Evolutionary conservation across 2,888 invertebrate species (phyloP).

Genomic region (Synergus umbraculus): DNA sequence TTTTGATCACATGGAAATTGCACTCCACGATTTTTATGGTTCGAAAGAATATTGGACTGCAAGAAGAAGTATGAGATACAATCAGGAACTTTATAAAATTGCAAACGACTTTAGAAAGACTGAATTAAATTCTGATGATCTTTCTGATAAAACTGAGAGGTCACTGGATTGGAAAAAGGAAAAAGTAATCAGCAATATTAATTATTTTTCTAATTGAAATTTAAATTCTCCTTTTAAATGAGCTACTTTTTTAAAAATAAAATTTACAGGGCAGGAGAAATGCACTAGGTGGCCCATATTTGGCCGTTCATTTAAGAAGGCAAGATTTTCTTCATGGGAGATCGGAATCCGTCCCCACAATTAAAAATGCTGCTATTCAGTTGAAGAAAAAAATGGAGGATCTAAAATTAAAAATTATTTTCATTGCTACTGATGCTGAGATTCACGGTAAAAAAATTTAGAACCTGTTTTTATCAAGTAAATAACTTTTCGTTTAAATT

Average conservation of each 20-base stretch:
- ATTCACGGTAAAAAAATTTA: slow-evolving; percentile 65
- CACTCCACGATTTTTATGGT: slow-evolving; percentile 93
- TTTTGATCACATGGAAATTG: slow-evolving; percentile 90
- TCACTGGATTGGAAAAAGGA: slow-evolving; percentile 82
- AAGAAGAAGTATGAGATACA: slow-evolving; percentile 89
- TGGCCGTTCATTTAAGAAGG: slow-evolving; percentile 92
- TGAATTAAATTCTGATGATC: slow-evolving; percentile 83
- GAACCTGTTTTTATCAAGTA: neutral
- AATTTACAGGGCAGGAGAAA: slow-evolving; percentile 75
- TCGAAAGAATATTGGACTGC: slow-evolving; percentile 90
- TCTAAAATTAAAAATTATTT: slow-evolving; percentile 82
- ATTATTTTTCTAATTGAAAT: neutral
- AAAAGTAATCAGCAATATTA: slow-evolving; percentile 73
- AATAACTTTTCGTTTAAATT: neutral
- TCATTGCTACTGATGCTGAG: slow-evolving; percentile 91
- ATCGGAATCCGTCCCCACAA: slow-evolving; percentile 86
- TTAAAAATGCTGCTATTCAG: slow-evolving; percentile 88
- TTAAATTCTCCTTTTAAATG: slow-evolving; percentile 54
- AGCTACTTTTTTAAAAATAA: slow-evolving; percentile 51
- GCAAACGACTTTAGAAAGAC: slow-evolving; percentile 84
- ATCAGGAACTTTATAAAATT: slow-evolving; percentile 81
- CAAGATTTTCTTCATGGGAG: slow-evolving; percentile 91
- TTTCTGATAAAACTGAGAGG: slow-evolving; percentile 80
- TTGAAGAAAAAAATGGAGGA: slow-evolving; percentile 81
- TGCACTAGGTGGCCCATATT: slow-evolving; percentile 84